Conservation (phyloP, 2,113 vertebrate species). For the Salvelinus alpinus region DNA sequence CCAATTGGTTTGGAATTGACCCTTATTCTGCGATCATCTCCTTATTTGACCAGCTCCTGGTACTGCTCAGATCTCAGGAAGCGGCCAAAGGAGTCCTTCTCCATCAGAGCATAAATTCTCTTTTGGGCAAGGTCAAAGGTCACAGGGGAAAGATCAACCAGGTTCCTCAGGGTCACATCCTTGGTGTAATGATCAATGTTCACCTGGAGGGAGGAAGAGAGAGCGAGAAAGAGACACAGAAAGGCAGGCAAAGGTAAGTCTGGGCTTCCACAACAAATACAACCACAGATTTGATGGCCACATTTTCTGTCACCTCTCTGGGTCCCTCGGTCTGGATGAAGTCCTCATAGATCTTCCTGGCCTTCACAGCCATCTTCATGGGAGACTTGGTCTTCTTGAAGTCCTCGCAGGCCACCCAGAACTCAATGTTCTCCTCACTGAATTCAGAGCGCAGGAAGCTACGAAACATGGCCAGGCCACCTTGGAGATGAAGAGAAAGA, state of each 20-base stretch:
- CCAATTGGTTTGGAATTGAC: background rate
- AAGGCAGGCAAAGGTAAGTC: background rate
- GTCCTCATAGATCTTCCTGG: conserved; percentile 93
- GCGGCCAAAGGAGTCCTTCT: conserved; percentile 95
- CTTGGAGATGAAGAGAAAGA: conserved; percentile 56
- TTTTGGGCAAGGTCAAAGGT: conserved; percentile 94
- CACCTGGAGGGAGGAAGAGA: conserved; percentile 72
- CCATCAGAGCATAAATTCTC: conserved; percentile 90
- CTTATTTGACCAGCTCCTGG: conserved; percentile 76
- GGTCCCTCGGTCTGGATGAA: conserved; percentile 92
- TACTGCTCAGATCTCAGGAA: conserved; percentile 89
- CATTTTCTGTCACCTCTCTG: conserved; percentile 78
- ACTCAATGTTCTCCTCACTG: conserved; percentile 94
- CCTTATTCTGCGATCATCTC: background rate
- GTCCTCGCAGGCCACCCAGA: conserved; percentile 94
- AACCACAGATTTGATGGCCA: background rate
- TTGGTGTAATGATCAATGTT: conserved; percentile 97
- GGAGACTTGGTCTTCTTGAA: conserved; percentile 89
- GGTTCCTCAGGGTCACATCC: conserved; percentile 88
- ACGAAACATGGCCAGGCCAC: conserved; percentile 85
- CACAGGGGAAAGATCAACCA: conserved; percentile 82
- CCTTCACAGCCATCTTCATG: conserved; percentile 81
- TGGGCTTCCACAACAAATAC: background rate
- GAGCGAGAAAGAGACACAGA: background rate
- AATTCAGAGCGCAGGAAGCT: conserved; percentile 95